Conservation (phyloP, 1,140 invertebrate genomes). For the Drosophila lacteicornis region DNA sequence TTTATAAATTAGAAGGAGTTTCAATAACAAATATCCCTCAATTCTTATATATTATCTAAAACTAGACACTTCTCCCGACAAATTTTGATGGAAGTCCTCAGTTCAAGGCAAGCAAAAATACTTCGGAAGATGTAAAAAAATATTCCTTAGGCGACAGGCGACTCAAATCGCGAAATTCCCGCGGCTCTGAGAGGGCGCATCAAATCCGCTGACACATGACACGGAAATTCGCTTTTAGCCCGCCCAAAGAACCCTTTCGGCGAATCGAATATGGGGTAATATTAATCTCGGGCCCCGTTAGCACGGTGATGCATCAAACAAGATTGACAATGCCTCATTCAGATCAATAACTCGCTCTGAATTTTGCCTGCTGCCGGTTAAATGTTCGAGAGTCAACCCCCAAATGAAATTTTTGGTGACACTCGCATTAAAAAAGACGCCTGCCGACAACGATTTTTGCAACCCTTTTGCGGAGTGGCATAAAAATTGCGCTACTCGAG, state of each 20-base stretch:
- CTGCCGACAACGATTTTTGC: constrained; percentile 55
- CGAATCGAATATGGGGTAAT: constrained; percentile 50
- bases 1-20: background rate
- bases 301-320: constrained; percentile 69
- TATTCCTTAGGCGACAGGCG: constrained; percentile 25
- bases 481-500: constrained; percentile 75
- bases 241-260: constrained; percentile 49
- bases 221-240: constrained; percentile 75
- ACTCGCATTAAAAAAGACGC: constrained; percentile 53
- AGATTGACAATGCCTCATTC: constrained; percentile 76
- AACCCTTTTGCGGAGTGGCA: constrained; percentile 72
- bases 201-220: constrained; percentile 77
- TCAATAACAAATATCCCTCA: background rate
- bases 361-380: constrained; percentile 8
- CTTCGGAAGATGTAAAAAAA: constrained; percentile 2
- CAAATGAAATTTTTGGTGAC: constrained; percentile 61
- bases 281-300: constrained; percentile 57
- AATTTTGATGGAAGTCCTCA: background rate
- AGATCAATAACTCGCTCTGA: constrained; percentile 66
- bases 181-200: constrained; percentile 34
- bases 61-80: background rate
- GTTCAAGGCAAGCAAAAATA: background rate
- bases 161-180: constrained; percentile 32
- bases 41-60: background rate
- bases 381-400: constrained; percentile 45